Evolutionary conservation across 2,797 vertebrate genomes (phyloP), one percentile per base, ranked within the genome.

Genomic region (Takifugu rubripes): DNA sequence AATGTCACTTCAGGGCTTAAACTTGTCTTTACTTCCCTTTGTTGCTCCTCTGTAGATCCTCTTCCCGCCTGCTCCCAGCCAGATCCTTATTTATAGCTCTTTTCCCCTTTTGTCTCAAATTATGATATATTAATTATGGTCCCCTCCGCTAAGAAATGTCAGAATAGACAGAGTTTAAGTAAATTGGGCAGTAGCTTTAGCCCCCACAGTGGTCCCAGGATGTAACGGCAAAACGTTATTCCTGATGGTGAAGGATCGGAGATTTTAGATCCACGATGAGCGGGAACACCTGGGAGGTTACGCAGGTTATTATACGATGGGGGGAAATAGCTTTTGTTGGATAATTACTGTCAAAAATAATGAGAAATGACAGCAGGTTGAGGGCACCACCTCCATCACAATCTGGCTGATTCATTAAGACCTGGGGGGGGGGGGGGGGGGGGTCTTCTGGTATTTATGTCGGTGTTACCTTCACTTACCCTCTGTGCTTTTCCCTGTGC

Each of bases 1-100:
- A 85, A 84, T 78, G 77, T 87, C 83, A 81, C n/a, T 16, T 49
- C 68, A 75, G 63, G 54, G 54, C 66, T 75, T 40, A 59, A 54
- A 64, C 36, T 50, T 29, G 47, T 55, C 47, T 47, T 24, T n/a
- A 25, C 52, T 40, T 54, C n/a, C 16, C 33, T 46, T 60, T 55
- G 15, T 44, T 59, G 52, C 27, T 40, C 12, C 47, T 33, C 17
- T 40, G 51, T 45, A 54, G 27, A 33, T 3, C 1, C 10, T 51
- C 54, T 27, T 25, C 6, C 24, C 15, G 3, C 33, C 29, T 17
- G 21, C 12, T 40, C 15, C 21, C 14, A n/a, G 51, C 26, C 21
- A 15, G 44, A 26, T 40, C 26, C 15, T 44, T 43, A 11, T 52
- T 47, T 46, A 26, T 44, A 12, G 15, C 5, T 14, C 25, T 43